Percentiles rank a stretch among this genome's conserved stretches.
These are phyloP conservation scores for Xenops minutus DNA, from an alignment of 2,797 vertebrate species.

Conservation along the genomic window DNA sequence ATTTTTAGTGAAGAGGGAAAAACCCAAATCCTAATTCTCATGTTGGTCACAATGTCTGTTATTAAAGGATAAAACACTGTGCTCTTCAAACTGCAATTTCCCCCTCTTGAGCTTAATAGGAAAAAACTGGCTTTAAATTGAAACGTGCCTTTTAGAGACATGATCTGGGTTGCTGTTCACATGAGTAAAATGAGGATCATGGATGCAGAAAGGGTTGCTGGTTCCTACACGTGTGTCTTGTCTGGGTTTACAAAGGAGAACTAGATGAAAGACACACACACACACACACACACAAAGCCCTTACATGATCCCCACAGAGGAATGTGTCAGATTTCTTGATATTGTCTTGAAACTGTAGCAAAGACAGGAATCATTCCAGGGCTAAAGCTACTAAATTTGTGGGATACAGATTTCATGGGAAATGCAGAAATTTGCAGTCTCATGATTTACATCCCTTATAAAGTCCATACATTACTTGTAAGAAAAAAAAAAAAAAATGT, in stretches of 20 bases:
- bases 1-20: not conserved
- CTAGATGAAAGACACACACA: not conserved
- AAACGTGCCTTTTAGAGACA: not conserved
- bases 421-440: not conserved
- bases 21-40: not conserved
- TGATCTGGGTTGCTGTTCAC: not conserved
- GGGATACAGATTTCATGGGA: not conserved
- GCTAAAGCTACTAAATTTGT: not conserved
- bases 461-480: not conserved
- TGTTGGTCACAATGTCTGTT: not conserved
- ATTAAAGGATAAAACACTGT: not conserved
- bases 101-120: not conserved
- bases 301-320: not conserved
- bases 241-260: slow-evolving; percentile 33
- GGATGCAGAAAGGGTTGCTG: slow-evolving; percentile 13
- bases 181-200: not conserved
- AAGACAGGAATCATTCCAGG: not conserved
- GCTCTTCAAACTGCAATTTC: slow-evolving; percentile 14
- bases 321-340: not conserved
- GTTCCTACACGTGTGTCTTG: not conserved
- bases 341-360: not conserved
- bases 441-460: not conserved
- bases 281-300: not conserved
- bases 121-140: not conserved
- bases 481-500: not conserved